Evolutionary conservation across 2,797 vertebrate species (phyloP), one percentile per base, ranked within the genome.

Genomic region (Alectoris magna): DNA sequence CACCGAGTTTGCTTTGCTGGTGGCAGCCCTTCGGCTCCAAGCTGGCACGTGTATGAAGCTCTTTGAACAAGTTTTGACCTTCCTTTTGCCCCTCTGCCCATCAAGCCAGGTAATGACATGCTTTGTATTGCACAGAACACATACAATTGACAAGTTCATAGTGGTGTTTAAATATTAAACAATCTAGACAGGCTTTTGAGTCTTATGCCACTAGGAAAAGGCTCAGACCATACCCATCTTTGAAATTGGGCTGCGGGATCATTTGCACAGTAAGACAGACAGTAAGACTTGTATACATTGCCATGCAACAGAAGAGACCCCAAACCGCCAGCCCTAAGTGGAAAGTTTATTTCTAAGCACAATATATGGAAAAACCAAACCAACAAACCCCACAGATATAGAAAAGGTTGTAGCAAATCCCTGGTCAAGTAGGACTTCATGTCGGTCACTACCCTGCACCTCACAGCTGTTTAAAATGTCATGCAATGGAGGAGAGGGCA

Each of bases 341-440:
- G 91, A 95, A 93, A 94, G 91, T 90, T 91, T 90, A 87, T 93
- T 95, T 96, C 93, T 96, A 96, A 96, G 94, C 94, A 95, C 95
- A 91, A 92, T 94, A 88, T 92, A 96, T 96, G 96, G 95, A 96
- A 95, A 97, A 96, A 96, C 74, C 95, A 93, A 96, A 96, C 93
- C 96, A 94, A 96, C 95, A 96, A 96, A 96, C 83, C 95, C 96
- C 94, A 95, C 91, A 83, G 94, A 91, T 88, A 92, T 93, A 96
- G 95, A 93, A 90, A 96, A 95, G 63, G 41, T 95, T 95, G 94
- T 96, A 97, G 93, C 90, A 94, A 97, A 96, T 88, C 93, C 95
- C 93, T 96, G 96, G 95, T 94, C 96, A 95, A 96, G 89, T 96
- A 96, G 96, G 97, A 96, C 96, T 95, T 95, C 83, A 83, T 88